Percentiles rank a stretch among this genome's conserved stretches.
Conservation (phyloP, 2,797 vertebrate genomes). For the Melanotaenia trifasciata region DNA sequence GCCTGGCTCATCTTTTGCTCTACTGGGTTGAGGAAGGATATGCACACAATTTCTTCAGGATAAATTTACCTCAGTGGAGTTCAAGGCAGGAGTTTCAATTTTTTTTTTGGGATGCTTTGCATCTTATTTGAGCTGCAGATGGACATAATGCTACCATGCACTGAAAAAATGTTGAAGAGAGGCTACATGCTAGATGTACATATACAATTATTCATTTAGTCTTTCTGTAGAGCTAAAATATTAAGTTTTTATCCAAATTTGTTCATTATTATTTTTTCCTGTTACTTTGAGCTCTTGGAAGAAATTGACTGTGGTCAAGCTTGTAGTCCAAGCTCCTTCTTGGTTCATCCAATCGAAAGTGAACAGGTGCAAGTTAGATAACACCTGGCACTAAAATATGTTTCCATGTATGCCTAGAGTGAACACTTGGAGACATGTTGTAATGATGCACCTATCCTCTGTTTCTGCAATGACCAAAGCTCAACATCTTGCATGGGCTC, state of each 20-base stretch:
- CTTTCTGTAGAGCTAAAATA: not conserved
- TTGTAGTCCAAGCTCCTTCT: no score
- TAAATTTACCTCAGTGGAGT: conserved; percentile 15
- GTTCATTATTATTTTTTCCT: not conserved
- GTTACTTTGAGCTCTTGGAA: not conserved
- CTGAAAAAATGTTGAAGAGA: conserved; percentile 11
- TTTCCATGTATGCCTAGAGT: no score
- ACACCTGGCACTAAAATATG: no score
- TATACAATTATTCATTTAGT: not conserved
- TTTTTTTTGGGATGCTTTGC: conserved; percentile 23
- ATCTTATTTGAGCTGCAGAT: conserved; percentile 27
- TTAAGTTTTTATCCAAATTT: not conserved
- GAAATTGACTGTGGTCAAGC: not conserved
- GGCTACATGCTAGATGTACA: not conserved
- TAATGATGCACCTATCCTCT: no score
- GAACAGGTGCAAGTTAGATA: no score
- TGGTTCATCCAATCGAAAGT: not conserved
- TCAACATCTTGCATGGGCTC: no score
- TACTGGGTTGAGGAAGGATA: conserved; percentile 48
- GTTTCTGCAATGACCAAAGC: not conserved
- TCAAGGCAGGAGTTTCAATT: conserved; percentile 28
- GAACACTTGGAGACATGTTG: no score
- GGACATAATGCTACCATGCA: conserved; percentile 4
- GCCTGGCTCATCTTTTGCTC: conserved; percentile 45
- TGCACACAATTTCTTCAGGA: conserved; percentile 36